These are phyloP conservation scores for Scyliorhinus canicula DNA, from an alignment of 2,797 vertebrate genomes.

Conservation along the genomic window DNA sequence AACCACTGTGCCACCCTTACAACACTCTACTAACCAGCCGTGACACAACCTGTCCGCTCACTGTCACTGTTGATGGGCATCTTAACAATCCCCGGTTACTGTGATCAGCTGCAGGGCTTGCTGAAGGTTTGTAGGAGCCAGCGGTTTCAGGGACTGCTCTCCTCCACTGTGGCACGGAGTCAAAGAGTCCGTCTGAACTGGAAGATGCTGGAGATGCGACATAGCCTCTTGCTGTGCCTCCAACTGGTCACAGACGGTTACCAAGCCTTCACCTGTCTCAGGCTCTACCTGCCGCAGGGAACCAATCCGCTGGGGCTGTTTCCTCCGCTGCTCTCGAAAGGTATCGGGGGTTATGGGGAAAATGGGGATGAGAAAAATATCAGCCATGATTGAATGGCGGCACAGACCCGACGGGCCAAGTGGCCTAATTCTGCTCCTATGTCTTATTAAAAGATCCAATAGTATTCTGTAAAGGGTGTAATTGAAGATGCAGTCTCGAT, in stretches of 20 bases:
- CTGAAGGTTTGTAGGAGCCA: neutral
- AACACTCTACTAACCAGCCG: neutral
- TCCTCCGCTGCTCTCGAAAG: neutral
- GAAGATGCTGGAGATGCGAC: neutral
- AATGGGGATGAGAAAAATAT: too few relatives aligned
- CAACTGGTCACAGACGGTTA: neutral
- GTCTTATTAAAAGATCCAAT: conserved; percentile 16
- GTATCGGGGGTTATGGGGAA: too few relatives aligned
- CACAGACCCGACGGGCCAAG: too few relatives aligned
- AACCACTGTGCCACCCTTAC: too few relatives aligned
- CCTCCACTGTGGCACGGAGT: too few relatives aligned
- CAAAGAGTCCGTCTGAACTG: neutral
- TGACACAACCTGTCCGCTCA: neutral
- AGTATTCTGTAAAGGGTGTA: neutral
- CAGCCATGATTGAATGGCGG: too few relatives aligned
- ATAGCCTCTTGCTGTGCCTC: neutral
- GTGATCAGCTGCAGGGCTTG: neutral
- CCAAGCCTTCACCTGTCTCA: neutral
- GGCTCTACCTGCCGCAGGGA: neutral
- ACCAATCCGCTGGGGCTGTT: neutral
- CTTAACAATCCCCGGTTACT: too few relatives aligned
- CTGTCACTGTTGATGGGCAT: neutral
- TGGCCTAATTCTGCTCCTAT: too few relatives aligned
- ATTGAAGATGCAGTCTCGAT: neutral
- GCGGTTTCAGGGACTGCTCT: neutral